Evolutionary conservation across 2,888 invertebrate species (phyloP), one percentile per base, ranked within the genome.

Genomic region (Euzetes globulus): DNA sequence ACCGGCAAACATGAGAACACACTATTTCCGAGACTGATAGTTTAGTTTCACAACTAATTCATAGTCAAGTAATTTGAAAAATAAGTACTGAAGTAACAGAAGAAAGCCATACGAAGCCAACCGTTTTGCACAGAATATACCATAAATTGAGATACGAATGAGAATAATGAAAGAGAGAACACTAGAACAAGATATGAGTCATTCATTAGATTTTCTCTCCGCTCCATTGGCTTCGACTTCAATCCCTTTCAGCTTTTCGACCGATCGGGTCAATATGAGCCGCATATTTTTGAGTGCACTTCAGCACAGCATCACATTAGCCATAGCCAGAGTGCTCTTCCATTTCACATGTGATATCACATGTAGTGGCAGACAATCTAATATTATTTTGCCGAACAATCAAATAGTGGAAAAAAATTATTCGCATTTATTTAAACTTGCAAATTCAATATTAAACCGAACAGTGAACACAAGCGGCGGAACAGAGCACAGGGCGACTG

Each of bases 231-330:
- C 15, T 22, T 22, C 19, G 3, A n/a, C 33, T 65, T 7, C 33
- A 68, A 19, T 68, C 41, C 68, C 68, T 68, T 68, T 68, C 68
- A 45, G 68, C 68, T 68, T 68, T 68, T 37, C 41, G 68, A 37
- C 68, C 68, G 19, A 19, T 41, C 37, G 5, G 68, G 68, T 68
- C 68, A 68, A 68, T 41, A 68, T 41, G 33, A 60, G 68, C 68
- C 41, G 68, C 68, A 68, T 41, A 41, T 68, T 37, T 41, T 37
- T 41, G 22, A 37, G 37, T 41, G 60, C 60, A 41, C 68, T 68
- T 22, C 19, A 68, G 1, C 22, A 41, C 19, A 9, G 15, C 6
- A 68, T 68, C 37, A 41, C 68, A 68, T 68, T 37, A 68, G 27
- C 41, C 41, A 1, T 1, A 1, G 41, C 5, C 1, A 41, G 13